A percentile compares a stretch with the other conserved stretches of the same genome.
Evolutionary conservation across 2,113 vertebrate species (phyloP).

Genomic region (Leucopternis melanops): DNA sequence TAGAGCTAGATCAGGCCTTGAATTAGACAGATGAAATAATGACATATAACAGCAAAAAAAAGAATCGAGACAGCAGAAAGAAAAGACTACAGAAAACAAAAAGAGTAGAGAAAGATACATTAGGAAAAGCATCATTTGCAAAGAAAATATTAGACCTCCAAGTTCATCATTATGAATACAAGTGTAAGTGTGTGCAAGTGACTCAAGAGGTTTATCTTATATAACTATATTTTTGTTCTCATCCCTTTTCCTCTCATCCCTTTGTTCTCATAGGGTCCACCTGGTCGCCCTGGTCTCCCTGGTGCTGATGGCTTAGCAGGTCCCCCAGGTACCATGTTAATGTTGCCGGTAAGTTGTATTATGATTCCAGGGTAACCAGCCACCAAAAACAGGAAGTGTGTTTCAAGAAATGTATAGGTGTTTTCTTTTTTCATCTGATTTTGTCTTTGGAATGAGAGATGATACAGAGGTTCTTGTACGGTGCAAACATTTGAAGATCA

Average conservation of each 20-base stretch:
- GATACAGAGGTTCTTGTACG: background rate
- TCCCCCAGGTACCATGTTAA: constrained; percentile 94
- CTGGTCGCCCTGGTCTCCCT: constrained; percentile 89
- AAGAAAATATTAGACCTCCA: background rate
- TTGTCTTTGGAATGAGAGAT: background rate
- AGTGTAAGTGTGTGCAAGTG: background rate
- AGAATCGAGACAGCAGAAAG: too few relatives aligned
- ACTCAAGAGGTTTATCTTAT: background rate
- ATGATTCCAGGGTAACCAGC: background rate
- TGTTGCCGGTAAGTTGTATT: constrained; percentile 86
- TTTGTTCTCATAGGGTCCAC: constrained; percentile 78
- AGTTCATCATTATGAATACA: background rate
- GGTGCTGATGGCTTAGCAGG: constrained; percentile 94
- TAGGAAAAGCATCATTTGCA: too few relatives aligned
- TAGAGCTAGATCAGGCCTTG: too few relatives aligned
- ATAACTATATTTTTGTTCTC: background rate
- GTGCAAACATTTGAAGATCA: background rate
- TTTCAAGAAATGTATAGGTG: background rate
- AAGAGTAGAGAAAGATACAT: too few relatives aligned
- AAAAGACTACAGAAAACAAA: too few relatives aligned
- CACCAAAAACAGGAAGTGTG: background rate
- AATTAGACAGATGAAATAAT: too few relatives aligned
- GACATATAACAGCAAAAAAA: too few relatives aligned
- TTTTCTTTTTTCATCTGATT: background rate
- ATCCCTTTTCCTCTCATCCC: background rate